Evolutionary conservation across 2,888 invertebrate species (phyloP).

Genomic region (Caenorhabditis auriculariae): DNA sequence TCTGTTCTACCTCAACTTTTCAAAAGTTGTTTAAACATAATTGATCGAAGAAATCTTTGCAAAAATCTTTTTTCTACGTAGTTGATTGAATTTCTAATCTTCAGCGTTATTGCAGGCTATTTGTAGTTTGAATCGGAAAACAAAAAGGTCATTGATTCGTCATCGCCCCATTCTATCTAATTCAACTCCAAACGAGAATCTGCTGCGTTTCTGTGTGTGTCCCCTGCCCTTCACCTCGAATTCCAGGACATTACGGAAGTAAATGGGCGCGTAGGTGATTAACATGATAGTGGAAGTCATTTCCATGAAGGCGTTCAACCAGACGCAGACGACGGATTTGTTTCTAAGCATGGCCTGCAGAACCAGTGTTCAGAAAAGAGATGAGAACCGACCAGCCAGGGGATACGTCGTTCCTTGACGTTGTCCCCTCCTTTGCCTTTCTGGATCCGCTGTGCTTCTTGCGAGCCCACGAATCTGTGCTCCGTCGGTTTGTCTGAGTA

Average conservation of each 20-base stretch:
- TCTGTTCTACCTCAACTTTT: constrained; percentile 6
- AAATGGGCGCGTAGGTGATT: constrained; percentile 19
- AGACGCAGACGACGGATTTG: constrained; percentile 13
- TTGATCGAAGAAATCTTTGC: too few species aligned
- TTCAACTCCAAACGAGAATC: too few species aligned
- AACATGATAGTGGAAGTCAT: constrained; percentile 22
- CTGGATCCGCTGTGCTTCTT: constrained; percentile 11
- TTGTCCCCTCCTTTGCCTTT: too few species aligned
- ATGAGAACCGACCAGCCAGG: neutral
- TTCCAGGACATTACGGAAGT: constrained; percentile 16
- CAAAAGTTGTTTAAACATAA: too few species aligned
- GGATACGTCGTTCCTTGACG: neutral
- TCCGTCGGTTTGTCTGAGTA: constrained; percentile 18
- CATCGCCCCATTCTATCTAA: too few species aligned
- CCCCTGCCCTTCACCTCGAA: constrained; percentile 3
- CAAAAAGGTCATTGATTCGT: too few species aligned
- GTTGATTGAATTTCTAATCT: too few species aligned
- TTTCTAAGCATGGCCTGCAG: constrained; percentile 11
- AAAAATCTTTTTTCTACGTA: too few species aligned
- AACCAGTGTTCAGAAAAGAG: neutral
- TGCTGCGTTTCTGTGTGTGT: too few species aligned
- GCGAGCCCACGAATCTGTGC: constrained; percentile 7
- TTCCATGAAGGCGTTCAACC: constrained; percentile 28
- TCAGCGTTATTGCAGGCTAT: too few species aligned
- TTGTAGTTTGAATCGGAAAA: too few species aligned